Percentiles rank a stretch among this genome's conserved stretches.
These are phyloP conservation scores for Psilopsiagon aurifrons DNA, from an alignment of 2,113 vertebrate species.

Conservation along the genomic window DNA sequence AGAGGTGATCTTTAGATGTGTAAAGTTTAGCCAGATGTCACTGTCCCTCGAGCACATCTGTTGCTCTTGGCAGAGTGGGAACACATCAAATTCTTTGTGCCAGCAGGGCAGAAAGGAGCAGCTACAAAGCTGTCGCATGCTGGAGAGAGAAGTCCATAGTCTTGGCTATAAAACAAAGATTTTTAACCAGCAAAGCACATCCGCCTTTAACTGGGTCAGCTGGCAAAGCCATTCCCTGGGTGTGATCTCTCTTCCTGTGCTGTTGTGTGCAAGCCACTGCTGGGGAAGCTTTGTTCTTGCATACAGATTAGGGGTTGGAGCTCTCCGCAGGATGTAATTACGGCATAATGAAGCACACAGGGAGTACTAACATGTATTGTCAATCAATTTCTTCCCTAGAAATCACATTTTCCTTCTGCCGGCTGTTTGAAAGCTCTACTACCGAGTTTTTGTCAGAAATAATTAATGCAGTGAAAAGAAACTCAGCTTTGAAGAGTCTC, in stretches of 20 bases:
- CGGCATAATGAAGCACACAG: not conserved
- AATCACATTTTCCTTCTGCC: conserved; percentile 86
- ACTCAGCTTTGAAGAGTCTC: conserved; percentile 82
- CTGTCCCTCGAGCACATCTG: not conserved
- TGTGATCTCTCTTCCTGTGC: not conserved
- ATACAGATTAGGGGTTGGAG: not conserved
- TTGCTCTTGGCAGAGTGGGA: not conserved
- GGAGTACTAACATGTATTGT: not conserved
- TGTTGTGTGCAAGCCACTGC: not conserved
- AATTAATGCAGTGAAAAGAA: conserved; percentile 78
- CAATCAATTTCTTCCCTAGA: conserved; percentile 73
- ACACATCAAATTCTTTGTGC: not conserved
- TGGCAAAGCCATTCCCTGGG: not conserved
- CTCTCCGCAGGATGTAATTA: not conserved
- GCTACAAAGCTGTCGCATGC: not conserved
- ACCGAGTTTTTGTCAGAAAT: conserved; percentile 80
- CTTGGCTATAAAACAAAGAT: not conserved
- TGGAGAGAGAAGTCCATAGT: not conserved
- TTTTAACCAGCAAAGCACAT: not conserved
- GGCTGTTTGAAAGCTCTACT: conserved; percentile 86
- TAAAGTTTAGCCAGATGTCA: not conserved
- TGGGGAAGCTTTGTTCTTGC: not conserved
- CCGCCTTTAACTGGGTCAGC: not conserved
- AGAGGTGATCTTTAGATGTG: not conserved
- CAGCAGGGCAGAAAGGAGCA: not conserved